Conservation (phyloP, 1,140 invertebrate genomes). For the Drosophila mojavensis region DNA sequence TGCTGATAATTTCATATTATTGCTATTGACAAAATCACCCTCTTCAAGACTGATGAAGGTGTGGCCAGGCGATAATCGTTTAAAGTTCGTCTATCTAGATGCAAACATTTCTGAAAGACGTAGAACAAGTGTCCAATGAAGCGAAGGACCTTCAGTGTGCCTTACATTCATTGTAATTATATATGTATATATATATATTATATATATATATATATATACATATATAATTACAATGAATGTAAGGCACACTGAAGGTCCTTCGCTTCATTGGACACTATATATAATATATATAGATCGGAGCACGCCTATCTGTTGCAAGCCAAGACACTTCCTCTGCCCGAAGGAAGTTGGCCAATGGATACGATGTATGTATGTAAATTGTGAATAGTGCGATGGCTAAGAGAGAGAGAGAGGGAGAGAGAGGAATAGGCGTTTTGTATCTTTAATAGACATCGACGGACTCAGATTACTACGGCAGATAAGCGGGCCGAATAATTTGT, state of each 20-base stretch:
- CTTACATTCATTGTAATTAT: background rate
- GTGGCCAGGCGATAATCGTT: constrained; percentile 49
- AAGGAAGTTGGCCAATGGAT: constrained; percentile 35
- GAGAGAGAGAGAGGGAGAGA: background rate
- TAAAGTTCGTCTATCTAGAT: constrained; percentile 49
- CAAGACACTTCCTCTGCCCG: constrained; percentile 57
- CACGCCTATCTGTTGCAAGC: constrained; percentile 42
- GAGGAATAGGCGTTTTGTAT: constrained; percentile 33
- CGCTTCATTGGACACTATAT: no score
- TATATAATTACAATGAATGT: no score
- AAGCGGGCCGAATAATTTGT: constrained; percentile 54
- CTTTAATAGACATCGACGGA: constrained; percentile 58
- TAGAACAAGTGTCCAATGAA: constrained; percentile 31
- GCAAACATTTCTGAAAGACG: constrained; percentile 27
- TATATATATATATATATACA: no score
- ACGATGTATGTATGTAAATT: constrained; percentile 35
- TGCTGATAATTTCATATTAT: constrained; percentile 38
- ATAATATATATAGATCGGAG: constrained; percentile 23
- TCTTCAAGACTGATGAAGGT: constrained; percentile 26
- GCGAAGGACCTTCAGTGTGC: background rate
- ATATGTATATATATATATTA: constrained; percentile 25
- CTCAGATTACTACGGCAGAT: constrained; percentile 74
- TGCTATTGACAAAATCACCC: constrained; percentile 55
- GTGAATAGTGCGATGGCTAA: background rate
- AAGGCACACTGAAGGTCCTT: no score